Conservation (phyloP, 2,888 invertebrate genomes). For the Caenorhabditis becei region DNA sequence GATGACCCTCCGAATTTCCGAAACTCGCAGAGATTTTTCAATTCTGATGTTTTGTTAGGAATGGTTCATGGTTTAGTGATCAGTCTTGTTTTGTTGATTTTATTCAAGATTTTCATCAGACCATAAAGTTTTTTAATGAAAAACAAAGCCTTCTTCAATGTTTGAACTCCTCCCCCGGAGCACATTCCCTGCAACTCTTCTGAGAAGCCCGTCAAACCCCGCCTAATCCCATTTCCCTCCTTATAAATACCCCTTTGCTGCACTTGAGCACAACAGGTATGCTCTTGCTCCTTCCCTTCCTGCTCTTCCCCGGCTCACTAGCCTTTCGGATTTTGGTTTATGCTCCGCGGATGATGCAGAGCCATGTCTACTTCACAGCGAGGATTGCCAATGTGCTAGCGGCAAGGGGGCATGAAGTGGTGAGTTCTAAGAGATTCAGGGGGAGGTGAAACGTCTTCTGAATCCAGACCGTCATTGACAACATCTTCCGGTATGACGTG, state of each 20-base stretch:
- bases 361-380: conserved; percentile 69
- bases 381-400: conserved; percentile 65
- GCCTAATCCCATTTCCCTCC: conserved; percentile 39
- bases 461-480: conserved; percentile 58
- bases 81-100: background rate
- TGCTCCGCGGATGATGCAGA: conserved; percentile 67
- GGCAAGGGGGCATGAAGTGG: conserved; percentile 66
- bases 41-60: conserved; percentile 13
- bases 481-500: conserved; percentile 52
- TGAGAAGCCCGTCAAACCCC: conserved; percentile 39
- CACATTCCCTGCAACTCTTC: conserved; percentile 3
- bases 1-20: conserved; percentile 34
- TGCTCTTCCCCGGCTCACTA: background rate
- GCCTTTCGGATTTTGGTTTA: conserved; percentile 63
- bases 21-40: conserved; percentile 5
- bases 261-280: conserved; percentile 4
- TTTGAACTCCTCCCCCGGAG: conserved; percentile 17
- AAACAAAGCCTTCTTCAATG: no score
- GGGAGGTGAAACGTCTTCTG: conserved; percentile 1
- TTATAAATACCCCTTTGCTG: conserved; percentile 1
- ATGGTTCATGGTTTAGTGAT: conserved; percentile 3
- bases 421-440: conserved; percentile 5
- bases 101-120: conserved; percentile 12
- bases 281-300: background rate
- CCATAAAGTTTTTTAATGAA: conserved; percentile 17